Evolutionary conservation across 2,888 invertebrate species (phyloP).

Genomic region (Andrena trimmerana): DNA sequence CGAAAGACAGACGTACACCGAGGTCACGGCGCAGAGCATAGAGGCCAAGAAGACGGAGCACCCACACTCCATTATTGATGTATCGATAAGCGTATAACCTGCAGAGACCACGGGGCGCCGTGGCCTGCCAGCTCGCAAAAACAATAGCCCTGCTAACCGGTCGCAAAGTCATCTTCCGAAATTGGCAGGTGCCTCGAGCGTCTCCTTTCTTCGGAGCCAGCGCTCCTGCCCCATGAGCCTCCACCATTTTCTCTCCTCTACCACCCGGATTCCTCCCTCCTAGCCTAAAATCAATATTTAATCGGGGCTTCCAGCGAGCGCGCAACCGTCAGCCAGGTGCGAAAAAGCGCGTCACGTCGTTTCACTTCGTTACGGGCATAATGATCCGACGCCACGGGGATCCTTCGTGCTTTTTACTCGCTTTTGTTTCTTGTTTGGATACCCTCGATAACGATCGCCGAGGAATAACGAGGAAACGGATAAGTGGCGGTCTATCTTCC

Average conservation of each 20-base stretch:
- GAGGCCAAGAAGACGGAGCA: constrained; percentile 58
- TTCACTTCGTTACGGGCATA: constrained; percentile 48
- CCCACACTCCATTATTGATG: constrained; percentile 64
- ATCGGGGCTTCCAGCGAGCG: constrained; percentile 54
- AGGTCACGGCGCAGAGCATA: constrained; percentile 51
- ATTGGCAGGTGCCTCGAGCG: constrained; percentile 73
- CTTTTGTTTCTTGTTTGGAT: constrained; percentile 25
- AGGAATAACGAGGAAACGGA: constrained; percentile 61
- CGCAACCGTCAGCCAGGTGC: constrained; percentile 75
- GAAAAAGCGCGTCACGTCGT: constrained; percentile 72
- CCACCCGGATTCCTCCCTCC: constrained; percentile 8
- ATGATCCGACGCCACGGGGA: constrained; percentile 61
- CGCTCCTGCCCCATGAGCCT: constrained; percentile 22
- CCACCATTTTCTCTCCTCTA: constrained; percentile 8
- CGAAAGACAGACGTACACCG: constrained; percentile 53
- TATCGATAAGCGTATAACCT: constrained; percentile 65
- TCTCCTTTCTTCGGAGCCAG: constrained; percentile 42
- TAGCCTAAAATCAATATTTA: constrained; percentile 75
- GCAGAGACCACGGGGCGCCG: constrained; percentile 62
- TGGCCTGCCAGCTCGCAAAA: constrained; percentile 54
- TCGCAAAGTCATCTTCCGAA: constrained; percentile 74
- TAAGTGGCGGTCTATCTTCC: constrained; percentile 65
- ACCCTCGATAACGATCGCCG: constrained; percentile 63
- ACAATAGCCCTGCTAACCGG: constrained; percentile 59
- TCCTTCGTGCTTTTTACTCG: constrained; percentile 43